A percentile compares a stretch with the other conserved stretches of the same genome.
Evolutionary conservation across 2,888 invertebrate genomes (phyloP).

Genomic region (Harpalus rufipes): DNA sequence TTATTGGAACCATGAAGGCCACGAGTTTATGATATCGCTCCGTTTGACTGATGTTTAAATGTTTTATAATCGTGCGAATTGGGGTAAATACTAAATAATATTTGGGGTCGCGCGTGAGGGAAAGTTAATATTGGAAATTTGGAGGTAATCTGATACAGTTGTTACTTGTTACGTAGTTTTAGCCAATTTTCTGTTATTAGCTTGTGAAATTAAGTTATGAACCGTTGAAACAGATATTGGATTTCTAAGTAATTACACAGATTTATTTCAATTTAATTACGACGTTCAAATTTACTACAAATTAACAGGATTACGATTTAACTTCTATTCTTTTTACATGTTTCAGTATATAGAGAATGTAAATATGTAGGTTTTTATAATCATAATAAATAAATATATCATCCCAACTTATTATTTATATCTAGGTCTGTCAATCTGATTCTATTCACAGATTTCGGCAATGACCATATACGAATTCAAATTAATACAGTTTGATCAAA

Average conservation of each 20-base stretch:
- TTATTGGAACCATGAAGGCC: constrained; percentile 25
- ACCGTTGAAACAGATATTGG: constrained; percentile 16
- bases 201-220: constrained; percentile 32
- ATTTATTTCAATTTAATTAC: constrained; percentile 4
- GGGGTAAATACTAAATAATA: constrained; percentile 47
- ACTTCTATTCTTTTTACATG: too few species aligned
- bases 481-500: too few species aligned
- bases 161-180: constrained; percentile 43
- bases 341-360: too few species aligned
- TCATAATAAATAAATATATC: too few species aligned
- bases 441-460: too few species aligned
- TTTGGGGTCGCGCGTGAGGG: constrained; percentile 25
- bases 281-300: background rate
- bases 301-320: too few species aligned
- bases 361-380: too few species aligned
- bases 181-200: constrained; percentile 48
- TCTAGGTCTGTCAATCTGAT: too few species aligned
- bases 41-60: constrained; percentile 40
- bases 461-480: too few species aligned
- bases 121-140: constrained; percentile 45
- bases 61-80: constrained; percentile 43
- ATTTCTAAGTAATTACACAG: constrained; percentile 10
- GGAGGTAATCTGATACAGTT: constrained; percentile 45
- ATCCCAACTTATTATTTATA: too few species aligned
- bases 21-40: constrained; percentile 28